Evolutionary conservation across 1,140 invertebrate genomes (phyloP), one percentile per base, ranked within the genome.

Genomic region (Anadara kagoshimensis): DNA sequence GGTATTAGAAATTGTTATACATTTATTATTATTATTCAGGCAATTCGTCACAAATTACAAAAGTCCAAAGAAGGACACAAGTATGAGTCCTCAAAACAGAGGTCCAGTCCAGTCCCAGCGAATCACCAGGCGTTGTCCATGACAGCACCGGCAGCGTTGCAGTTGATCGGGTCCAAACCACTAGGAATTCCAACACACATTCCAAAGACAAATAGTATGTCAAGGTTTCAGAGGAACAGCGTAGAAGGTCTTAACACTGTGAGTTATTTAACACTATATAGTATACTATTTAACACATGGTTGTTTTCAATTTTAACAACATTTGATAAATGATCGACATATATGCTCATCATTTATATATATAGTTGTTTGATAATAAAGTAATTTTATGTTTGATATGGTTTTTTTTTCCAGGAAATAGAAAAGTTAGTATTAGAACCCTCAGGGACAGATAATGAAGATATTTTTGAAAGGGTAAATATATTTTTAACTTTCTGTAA

Each of bases 241-340:
- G 94, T 95, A 24, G 94, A 96, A 89, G 94, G 94, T 47, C 90
- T 95, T 3, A 96, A 95, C 89, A 94, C 94, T 85, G 88, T 87
- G 78, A 76, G 77, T 75, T 26, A 59, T 20, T 24, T 16, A 18
- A 29, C 18, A 36, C 41, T 12, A n/a, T 29, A 16, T 18, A 29
- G 29, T n/a, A 41, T 64, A 36, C 20, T 44, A 26, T 5, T n/a
- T 11, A 29, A n/a, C 5, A 20, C 22, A n/a, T 24, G 20, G 36
- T 36, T n/a, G 29, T 43, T 16, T 14, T 43, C 16, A 43, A 63
- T 44, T 41, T 63, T 18, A n/a, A 63, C 29, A 43, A 63, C 20
- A 16, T 44, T 44, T 18, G 45, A 0, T 36, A 20, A 11, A 58
- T 62, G 26, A 64, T 74, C 20, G 63, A 66, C 47, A 65, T 74